Conservation (phyloP, 1,140 invertebrate genomes). For the Macrostomum lignano region DNA sequence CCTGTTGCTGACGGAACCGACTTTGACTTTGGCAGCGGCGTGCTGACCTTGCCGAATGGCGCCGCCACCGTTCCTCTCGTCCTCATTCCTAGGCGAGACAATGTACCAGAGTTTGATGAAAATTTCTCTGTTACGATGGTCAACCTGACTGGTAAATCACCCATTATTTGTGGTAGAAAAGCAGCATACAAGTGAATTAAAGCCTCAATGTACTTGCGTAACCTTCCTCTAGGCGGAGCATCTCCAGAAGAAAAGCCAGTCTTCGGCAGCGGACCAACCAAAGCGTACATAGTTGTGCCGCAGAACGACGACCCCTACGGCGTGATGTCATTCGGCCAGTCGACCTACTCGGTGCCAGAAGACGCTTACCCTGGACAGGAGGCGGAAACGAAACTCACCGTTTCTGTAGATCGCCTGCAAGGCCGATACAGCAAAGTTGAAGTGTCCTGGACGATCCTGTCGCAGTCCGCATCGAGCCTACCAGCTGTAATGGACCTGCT, state of each 20-base stretch:
- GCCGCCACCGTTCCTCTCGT: conserved; percentile 8
- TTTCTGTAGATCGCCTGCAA: conserved; percentile 17
- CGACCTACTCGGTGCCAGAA: conserved; percentile 14
- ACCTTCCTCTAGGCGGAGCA: conserved; percentile 4
- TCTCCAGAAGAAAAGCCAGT: conserved; percentile 1
- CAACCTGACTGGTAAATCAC: no score
- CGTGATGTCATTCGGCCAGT: conserved; percentile 12
- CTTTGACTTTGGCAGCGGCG: conserved; percentile 11
- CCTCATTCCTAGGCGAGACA: conserved; percentile 13
- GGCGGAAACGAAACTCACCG: conserved; percentile 9
- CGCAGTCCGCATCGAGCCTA: no score
- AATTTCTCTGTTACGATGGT: no score
- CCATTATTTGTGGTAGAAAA: no score
- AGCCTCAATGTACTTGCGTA: no score
- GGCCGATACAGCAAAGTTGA: no score
- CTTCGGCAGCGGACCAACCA: conserved; percentile 2
- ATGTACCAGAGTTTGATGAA: conserved; percentile 14
- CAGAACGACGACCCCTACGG: conserved; percentile 21
- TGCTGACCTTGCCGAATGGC: conserved; percentile 11
- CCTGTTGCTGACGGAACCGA: conserved; percentile 10
- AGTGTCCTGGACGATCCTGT: no score
- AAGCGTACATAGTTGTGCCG: conserved; percentile 10
- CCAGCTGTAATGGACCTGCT: no score
- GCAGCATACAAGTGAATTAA: no score
- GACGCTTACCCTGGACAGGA: conserved; percentile 14